A percentile compares a stretch with the other conserved stretches of the same genome.
Conservation (phyloP, 1,140 invertebrate genomes). For the Holcopasites calliopsidis region DNA sequence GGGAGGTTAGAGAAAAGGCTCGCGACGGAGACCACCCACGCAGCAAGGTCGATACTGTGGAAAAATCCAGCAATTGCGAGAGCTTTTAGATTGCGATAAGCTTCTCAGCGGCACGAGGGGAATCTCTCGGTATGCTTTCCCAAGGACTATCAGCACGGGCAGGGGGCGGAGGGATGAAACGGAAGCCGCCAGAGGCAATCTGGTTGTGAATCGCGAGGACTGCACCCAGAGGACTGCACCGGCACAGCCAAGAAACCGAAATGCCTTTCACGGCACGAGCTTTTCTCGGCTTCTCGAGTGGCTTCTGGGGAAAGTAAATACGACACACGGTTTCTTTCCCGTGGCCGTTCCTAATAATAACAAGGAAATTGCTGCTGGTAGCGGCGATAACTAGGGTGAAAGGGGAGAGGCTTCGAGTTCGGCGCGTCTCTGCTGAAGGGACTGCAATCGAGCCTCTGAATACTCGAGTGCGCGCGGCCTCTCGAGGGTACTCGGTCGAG, state of each 20-base stretch:
- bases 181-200: too few species aligned
- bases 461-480: constrained; percentile 32
- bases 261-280: constrained; percentile 50
- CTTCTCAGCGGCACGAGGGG: too few species aligned
- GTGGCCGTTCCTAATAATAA: constrained; percentile 58
- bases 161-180: too few species aligned
- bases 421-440: constrained; percentile 34
- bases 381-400: constrained; percentile 54
- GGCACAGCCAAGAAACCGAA: constrained; percentile 30
- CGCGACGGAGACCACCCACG: too few species aligned
- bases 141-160: too few species aligned
- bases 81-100: too few species aligned
- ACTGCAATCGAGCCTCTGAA: constrained; percentile 26
- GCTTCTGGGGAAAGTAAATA: constrained; percentile 51
- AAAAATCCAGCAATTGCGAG: too few species aligned
- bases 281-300: constrained; percentile 50
- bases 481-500: constrained; percentile 44
- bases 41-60: too few species aligned
- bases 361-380: constrained; percentile 56
- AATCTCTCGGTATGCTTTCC: too few species aligned
- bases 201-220: too few species aligned
- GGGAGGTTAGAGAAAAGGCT: too few species aligned
- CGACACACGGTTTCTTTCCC: constrained; percentile 46
- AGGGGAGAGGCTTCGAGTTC: constrained; percentile 1
- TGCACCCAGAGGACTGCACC: too few species aligned